These are phyloP conservation scores for Darevskia nairensis DNA, from an alignment of 2,797 vertebrate species.

Conservation along the genomic window DNA sequence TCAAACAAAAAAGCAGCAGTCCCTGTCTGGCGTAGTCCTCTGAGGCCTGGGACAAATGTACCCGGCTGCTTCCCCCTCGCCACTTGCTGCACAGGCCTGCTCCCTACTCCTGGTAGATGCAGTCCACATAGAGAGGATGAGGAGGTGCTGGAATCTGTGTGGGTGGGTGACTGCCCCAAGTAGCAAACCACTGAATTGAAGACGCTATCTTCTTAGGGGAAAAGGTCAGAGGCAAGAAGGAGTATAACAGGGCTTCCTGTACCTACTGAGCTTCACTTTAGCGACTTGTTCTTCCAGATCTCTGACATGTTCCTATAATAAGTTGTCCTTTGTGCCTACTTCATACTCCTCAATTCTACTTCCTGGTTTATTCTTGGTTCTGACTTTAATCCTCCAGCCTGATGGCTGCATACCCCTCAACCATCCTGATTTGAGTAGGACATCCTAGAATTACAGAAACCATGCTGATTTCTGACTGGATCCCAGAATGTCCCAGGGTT, in stretches of 20 bases:
- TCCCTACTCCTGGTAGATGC: too few species aligned
- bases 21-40: too few species aligned
- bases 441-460: too few species aligned
- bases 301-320: neutral
- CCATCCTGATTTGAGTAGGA: too few species aligned
- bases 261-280: neutral
- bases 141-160: neutral
- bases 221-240: neutral
- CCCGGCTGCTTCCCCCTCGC: too few species aligned
- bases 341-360: neutral
- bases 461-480: too few species aligned
- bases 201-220: neutral
- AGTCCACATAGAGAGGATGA: neutral
- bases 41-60: too few species aligned
- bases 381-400: neutral
- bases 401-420: too few species aligned
- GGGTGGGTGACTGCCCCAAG: neutral
- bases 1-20: too few species aligned
- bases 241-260: neutral
- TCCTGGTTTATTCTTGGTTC: neutral
- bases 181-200: neutral
- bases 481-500: too few species aligned
- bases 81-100: too few species aligned
- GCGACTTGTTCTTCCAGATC: neutral
- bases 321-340: neutral